A percentile compares a stretch with the other conserved stretches of the same genome.
These are phyloP conservation scores for Sinocyclocheilus rhinocerous DNA, from an alignment of 2,113 vertebrate species.

Conservation along the genomic window DNA sequence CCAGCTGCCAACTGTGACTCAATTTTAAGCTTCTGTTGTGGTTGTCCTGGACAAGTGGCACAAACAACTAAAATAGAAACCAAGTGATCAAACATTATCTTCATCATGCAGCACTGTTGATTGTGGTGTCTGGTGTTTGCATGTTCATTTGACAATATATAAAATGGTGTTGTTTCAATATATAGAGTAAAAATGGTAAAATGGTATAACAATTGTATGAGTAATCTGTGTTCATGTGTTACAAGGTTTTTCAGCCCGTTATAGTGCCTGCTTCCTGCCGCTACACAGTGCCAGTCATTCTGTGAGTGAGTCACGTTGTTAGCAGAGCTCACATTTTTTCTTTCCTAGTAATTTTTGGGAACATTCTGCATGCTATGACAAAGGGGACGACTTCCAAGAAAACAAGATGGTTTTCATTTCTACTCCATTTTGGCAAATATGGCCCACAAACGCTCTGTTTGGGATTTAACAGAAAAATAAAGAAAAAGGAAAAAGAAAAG, in stretches of 20 bases:
- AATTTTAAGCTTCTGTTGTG: background rate
- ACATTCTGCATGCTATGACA: slow-evolving; percentile 17
- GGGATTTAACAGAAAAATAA: background rate
- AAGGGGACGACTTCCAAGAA: slow-evolving; percentile 57
- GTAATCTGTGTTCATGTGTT: slow-evolving; percentile 9
- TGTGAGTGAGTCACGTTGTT: background rate
- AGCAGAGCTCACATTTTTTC: slow-evolving; percentile 4
- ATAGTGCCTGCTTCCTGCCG: background rate
- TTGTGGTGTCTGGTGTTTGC: background rate
- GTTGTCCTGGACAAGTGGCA: background rate
- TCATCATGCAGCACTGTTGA: background rate
- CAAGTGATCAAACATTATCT: background rate
- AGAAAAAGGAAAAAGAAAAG: background rate
- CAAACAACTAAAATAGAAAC: background rate
- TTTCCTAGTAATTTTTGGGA: slow-evolving; percentile 4
- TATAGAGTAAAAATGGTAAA: background rate
- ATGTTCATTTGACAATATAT: background rate
- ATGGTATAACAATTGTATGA: background rate
- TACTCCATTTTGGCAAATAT: background rate
- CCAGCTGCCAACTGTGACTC: background rate
- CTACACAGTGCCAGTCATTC: background rate
- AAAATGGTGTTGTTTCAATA: background rate
- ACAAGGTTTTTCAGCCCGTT: background rate
- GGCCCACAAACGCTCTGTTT: background rate
- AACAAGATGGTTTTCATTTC: slow-evolving; percentile 61